Evolutionary conservation across 2,797 vertebrate genomes (phyloP).

Genomic region (Monodelphis domestica): DNA sequence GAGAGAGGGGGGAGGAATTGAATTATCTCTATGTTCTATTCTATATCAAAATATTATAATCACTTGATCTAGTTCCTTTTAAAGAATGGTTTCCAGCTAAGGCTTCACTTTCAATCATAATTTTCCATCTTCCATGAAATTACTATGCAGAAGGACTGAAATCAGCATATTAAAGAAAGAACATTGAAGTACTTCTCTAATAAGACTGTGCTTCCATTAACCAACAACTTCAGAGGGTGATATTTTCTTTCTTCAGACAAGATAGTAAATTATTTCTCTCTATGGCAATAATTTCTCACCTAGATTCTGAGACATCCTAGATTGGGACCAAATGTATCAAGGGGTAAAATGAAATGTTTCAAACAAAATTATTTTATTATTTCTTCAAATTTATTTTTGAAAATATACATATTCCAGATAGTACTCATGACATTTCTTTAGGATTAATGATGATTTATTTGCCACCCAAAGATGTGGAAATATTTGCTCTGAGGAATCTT

Average conservation of each 20-base stretch:
- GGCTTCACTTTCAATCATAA: neutral
- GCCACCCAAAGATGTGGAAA: slow-evolving; percentile 21
- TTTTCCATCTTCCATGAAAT: neutral
- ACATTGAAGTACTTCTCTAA: neutral
- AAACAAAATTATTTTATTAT: neutral
- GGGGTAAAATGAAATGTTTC: neutral
- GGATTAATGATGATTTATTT: neutral
- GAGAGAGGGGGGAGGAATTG: no score
- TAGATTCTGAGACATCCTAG: neutral
- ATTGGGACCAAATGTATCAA: neutral
- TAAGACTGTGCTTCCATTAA: neutral
- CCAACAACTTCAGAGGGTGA: neutral
- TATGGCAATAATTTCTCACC: neutral
- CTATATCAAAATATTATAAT: neutral
- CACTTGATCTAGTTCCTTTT: neutral
- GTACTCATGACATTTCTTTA: neutral
- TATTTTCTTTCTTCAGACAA: neutral
- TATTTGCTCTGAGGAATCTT: neutral
- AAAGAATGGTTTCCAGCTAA: neutral
- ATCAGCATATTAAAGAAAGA: neutral
- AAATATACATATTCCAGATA: neutral
- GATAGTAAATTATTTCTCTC: neutral
- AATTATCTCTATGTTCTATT: neutral
- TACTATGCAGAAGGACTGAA: neutral
- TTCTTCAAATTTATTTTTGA: neutral